Percentiles rank a stretch among this genome's conserved stretches.
Conservation (phyloP, 2,888 invertebrate species). For the Rhagium mordax region DNA sequence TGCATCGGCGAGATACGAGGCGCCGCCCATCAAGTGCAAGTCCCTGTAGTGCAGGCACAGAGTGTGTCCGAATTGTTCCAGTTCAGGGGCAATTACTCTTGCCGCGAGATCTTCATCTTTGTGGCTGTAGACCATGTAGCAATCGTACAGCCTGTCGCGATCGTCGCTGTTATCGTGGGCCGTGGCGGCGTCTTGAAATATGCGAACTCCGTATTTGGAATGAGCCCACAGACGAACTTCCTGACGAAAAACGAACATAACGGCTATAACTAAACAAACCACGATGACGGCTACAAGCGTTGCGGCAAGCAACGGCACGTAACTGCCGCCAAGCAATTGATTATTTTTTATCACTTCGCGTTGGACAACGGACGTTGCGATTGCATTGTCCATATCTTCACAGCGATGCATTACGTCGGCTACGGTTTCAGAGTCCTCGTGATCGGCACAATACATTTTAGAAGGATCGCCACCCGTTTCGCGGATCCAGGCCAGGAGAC, state of each 20-base stretch:
- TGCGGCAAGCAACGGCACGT: constrained; percentile 82
- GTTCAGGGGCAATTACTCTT: constrained; percentile 79
- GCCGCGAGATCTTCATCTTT: constrained; percentile 83
- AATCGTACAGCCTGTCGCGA: constrained; percentile 79
- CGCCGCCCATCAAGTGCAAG: constrained; percentile 74
- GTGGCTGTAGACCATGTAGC: constrained; percentile 89
- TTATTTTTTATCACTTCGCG: constrained; percentile 75
- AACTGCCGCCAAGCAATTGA: constrained; percentile 77
- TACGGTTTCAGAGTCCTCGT: constrained; percentile 68
- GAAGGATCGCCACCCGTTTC: constrained; percentile 79
- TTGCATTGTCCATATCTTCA: constrained; percentile 79
- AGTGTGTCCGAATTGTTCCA: constrained; percentile 81
- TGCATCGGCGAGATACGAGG: constrained; percentile 76
- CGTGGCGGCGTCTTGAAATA: constrained; percentile 77
- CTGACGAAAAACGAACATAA: constrained; percentile 83
- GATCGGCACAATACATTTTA: constrained; percentile 80
- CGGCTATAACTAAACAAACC: constrained; percentile 78
- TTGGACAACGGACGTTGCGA: constrained; percentile 74
- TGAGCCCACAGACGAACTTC: constrained; percentile 86
- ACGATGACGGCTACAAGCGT: constrained; percentile 80
- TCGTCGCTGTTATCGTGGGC: constrained; percentile 70
- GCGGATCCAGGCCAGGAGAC: constrained; percentile 80
- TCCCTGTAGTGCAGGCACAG: constrained; percentile 82
- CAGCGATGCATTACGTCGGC: constrained; percentile 74
- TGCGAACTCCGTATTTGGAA: constrained; percentile 83